A percentile compares a stretch with the other conserved stretches of the same genome.
Evolutionary conservation across 2,113 vertebrate species (phyloP).

Genomic region (Cyprinus carpio): DNA sequence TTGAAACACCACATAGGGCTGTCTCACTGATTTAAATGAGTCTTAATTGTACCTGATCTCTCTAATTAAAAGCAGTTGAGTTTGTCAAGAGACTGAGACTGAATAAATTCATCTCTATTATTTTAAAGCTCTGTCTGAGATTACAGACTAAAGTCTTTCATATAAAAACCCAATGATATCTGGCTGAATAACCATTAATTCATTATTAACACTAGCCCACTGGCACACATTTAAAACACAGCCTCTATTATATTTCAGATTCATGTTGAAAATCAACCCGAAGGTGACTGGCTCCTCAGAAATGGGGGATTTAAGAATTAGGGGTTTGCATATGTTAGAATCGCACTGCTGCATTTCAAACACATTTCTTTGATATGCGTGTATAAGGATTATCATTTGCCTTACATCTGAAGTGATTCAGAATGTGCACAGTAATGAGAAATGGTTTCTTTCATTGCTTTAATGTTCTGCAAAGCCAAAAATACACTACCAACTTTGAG

Average conservation of each 20-base stretch:
- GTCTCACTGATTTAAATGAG: not conserved
- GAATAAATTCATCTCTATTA: not conserved
- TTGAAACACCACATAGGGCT: not conserved
- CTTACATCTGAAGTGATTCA: constrained; percentile 4
- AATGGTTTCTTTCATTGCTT: not conserved
- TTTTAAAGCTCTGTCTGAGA: not conserved
- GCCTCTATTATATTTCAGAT: constrained; percentile 14
- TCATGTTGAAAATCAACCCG: constrained; percentile 5
- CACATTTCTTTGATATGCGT: not conserved
- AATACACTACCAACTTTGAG: not conserved
- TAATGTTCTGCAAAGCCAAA: not conserved
- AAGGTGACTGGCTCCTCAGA: not conserved
- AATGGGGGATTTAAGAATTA: constrained; percentile 5
- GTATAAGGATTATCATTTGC: not conserved
- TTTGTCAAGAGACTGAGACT: not conserved
- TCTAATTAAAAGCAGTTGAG: not conserved
- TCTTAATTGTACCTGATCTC: not conserved
- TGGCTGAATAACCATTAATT: constrained; percentile 14
- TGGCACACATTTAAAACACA: constrained; percentile 45
- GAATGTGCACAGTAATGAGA: not conserved
- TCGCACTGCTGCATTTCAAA: not conserved
- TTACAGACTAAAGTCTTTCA: not conserved
- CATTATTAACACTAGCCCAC: constrained; percentile 26
- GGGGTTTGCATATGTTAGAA: constrained; percentile 16
- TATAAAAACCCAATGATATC: not conserved